phyloP scores from a whole-genome alignment of 1,140 invertebrate genomes.

The Lucilia cuprina region DNA sequence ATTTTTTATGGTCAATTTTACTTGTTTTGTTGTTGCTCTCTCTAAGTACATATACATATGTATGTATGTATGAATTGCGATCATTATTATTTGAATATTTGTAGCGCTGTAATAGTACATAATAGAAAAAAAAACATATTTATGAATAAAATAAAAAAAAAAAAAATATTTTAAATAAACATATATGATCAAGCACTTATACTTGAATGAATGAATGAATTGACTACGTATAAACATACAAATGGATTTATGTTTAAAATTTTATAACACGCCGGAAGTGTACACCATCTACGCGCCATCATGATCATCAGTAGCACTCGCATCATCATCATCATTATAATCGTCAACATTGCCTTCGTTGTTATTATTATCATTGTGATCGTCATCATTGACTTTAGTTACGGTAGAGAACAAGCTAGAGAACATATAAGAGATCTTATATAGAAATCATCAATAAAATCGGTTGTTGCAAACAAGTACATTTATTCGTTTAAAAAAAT shows the following conservation, averaged over 20 bases:
- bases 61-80: too few species aligned
- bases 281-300: not conserved
- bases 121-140: not conserved
- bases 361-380: not conserved
- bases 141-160: not conserved
- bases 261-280: not conserved
- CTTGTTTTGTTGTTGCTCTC: too few species aligned
- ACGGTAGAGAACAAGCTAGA: not conserved
- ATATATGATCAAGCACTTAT: not conserved
- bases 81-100: too few species aligned
- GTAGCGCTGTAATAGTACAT: too few species aligned
- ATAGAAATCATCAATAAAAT: constrained; percentile 1
- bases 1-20: too few species aligned
- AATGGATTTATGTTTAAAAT: not conserved
- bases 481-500: not conserved
- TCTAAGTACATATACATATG: too few species aligned
- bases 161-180: not conserved
- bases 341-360: not conserved
- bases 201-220: not conserved
- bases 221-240: not conserved
- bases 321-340: not conserved
- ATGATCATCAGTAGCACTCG: not conserved
- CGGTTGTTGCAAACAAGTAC: not conserved
- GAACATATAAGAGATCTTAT: not conserved
- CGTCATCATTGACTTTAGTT: not conserved